These are phyloP conservation scores for Struthio camelus DNA, from an alignment of 2,113 vertebrate species.

Conservation along the genomic window DNA sequence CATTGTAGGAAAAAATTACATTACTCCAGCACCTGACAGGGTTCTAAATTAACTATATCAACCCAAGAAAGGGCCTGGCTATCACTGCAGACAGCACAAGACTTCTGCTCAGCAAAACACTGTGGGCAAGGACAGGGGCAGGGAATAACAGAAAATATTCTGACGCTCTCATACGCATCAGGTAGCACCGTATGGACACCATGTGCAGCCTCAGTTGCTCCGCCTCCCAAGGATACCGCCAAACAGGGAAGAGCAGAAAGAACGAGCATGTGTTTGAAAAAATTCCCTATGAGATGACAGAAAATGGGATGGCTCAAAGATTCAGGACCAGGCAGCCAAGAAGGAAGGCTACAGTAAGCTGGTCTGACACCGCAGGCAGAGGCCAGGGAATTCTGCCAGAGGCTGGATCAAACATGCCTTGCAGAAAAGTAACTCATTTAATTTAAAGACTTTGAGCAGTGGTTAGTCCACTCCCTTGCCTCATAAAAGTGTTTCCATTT, in stretches of 20 bases:
- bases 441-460: not conserved
- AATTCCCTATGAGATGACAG: not conserved
- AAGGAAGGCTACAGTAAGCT: not conserved
- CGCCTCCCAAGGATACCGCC: not conserved
- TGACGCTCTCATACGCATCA: rapidly evolving
- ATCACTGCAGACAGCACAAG: not conserved
- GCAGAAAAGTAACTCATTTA: not conserved
- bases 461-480: not conserved
- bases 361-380: not conserved
- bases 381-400: not conserved
- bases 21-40: not conserved
- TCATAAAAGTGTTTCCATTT: not conserved
- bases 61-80: not conserved
- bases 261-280: not conserved
- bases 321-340: not conserved
- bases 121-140: not conserved
- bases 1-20: not conserved
- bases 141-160: not conserved
- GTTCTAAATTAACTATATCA: not conserved
- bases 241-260: not conserved
- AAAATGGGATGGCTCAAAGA: not conserved
- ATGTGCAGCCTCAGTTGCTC: not conserved
- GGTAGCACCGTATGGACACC: rapidly evolving
- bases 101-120: not conserved
- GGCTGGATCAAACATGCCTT: rapidly evolving